Evolutionary conservation across 35 echinoderm and acorn worm species (phyloP).

Genomic region (Heliocidaris tuberculata): DNA sequence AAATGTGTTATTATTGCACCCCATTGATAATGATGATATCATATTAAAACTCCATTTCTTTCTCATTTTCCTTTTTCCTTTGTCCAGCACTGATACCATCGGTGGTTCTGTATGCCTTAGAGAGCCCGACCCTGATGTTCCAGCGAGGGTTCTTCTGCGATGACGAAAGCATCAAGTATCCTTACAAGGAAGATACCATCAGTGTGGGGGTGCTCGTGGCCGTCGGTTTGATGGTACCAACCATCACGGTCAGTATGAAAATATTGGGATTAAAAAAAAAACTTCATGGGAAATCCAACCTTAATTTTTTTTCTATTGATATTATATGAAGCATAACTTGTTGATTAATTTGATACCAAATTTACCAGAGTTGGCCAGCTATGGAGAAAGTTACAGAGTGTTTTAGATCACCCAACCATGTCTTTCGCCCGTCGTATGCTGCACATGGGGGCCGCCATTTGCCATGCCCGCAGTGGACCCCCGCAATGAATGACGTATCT

Average conservation of each 20-base stretch:
- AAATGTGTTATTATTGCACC: no score
- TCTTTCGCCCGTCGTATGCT: no score
- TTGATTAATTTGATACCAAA: no score
- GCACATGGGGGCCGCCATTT: no score
- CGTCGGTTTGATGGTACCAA: slow-evolving; percentile 62
- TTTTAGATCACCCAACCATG: no score
- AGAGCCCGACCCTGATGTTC: slow-evolving; percentile 32
- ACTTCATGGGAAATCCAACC: no score
- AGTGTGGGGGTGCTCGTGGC: slow-evolving; percentile 55
- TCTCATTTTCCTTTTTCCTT: background rate
- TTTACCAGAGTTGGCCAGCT: no score
- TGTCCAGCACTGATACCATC: slow-evolving; percentile 23
- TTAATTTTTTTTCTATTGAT: no score
- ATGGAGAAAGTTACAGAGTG: no score
- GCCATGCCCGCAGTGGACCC: no score
- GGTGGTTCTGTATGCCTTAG: background rate
- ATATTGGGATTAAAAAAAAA: background rate
- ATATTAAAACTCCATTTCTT: background rate
- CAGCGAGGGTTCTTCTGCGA: slow-evolving; percentile 95
- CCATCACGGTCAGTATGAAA: slow-evolving; percentile 72
- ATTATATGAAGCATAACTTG: no score
- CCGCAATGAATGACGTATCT: no score
- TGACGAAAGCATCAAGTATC: slow-evolving; percentile 84
- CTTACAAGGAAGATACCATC: slow-evolving; percentile 79
- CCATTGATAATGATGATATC: background rate